Base-by-base conservation (phyloP, 2,113 vertebrate species). In the Sterrhoptilus dennistouni region DNA sequence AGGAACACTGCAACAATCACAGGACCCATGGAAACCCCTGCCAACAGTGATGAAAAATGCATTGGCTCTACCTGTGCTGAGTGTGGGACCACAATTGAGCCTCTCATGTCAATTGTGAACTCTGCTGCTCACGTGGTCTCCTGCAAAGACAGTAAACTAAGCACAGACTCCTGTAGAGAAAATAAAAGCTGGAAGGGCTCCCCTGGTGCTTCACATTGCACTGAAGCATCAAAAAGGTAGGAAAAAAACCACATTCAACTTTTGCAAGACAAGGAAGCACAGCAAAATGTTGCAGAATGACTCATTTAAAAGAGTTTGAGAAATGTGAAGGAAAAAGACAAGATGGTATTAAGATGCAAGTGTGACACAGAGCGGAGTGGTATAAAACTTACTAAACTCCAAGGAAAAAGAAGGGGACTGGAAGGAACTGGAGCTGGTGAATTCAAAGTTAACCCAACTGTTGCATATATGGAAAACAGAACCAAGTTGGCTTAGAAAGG, bases 1-100 rank as follows among this genome's bases (percentile, higher is more conserved):
- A 85, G 66, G 54, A 91, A 42, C 47, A 47, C 90, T 66, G 50
- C 50, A 80, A 70, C n/a, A 80, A 93, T 90, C 82, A 94, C 78
- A 83, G 54, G 87, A 53, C 53, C 77, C 8, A 1, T 7, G 57
- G 70, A 87, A 84, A 57, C 9, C 64, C 74, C 38, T 87, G 74
- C 35, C 63, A 87, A 87, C 64, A 72, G 72, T 31, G 65, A 92
- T 94, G 86, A 96, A 95, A 96, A 95, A 90, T 82, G 59, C 24
- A 87, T 76, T 4, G 6, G 57, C 63, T 70, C 71, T 83, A 66
- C 85, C 90, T 93, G 71, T 6, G 7, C 79, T 44, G 79, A 45
- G 44, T 77, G 65, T 0, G 11, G 76, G 75, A 94, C 72, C 65
- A 56, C 28, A 56, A 85, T 36, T 1, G 44, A 92, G 75, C 47